Conservation (phyloP, 1,140 invertebrate genomes). For the Acromyrmex charruanus region DNA sequence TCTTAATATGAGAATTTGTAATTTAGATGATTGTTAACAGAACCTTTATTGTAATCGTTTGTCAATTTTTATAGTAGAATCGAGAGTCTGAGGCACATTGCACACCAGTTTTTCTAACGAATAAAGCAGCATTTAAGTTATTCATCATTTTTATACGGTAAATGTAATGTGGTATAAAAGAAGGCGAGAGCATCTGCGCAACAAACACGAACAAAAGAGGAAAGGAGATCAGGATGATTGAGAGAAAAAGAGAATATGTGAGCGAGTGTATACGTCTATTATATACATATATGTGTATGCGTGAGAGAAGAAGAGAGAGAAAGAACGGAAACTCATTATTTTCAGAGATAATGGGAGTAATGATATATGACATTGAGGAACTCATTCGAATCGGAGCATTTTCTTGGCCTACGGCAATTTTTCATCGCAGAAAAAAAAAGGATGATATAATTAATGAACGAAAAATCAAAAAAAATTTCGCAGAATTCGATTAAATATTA, state of each 20-base stretch:
- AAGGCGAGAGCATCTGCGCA: constrained; percentile 21
- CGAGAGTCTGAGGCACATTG: constrained; percentile 47
- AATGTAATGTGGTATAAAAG: constrained; percentile 17
- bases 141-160: constrained; percentile 70
- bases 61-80: constrained; percentile 73
- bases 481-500: constrained; percentile 27
- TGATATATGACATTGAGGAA: constrained; percentile 61
- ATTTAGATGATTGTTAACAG: constrained; percentile 66
- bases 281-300: constrained; percentile 34
- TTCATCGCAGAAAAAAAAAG: constrained; percentile 36
- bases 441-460: constrained; percentile 40
- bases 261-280: constrained; percentile 25
- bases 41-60: constrained; percentile 72
- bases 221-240: constrained; percentile 33
- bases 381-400: constrained; percentile 52
- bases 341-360: constrained; percentile 58
- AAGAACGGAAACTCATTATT: constrained; percentile 62
- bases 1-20: constrained; percentile 63
- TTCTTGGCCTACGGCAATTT: constrained; percentile 67
- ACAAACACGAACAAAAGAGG: constrained; percentile 34
- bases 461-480: constrained; percentile 35
- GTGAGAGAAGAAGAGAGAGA: constrained; percentile 14
- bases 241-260: constrained; percentile 9
- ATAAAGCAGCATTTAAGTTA: constrained; percentile 69
- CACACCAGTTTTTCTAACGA: constrained; percentile 62